phyloP scores from a whole-genome alignment of 2,113 vertebrate genomes.

The Rissa tridactyla region DNA sequence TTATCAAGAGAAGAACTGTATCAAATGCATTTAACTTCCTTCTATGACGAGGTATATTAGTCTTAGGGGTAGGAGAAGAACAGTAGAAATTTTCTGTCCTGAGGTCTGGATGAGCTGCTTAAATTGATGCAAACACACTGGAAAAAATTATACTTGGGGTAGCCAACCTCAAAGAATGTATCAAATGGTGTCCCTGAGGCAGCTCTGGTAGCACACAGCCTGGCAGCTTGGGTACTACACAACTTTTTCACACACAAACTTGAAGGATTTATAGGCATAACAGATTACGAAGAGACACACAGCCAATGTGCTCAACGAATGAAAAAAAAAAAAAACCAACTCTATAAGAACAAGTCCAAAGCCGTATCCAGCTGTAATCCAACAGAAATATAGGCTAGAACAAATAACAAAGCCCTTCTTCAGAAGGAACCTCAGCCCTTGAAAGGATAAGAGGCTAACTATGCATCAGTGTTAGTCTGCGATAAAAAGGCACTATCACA shows the following conservation, averaged over 20 bases:
- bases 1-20: not conserved
- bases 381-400: not conserved
- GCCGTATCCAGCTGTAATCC: not conserved
- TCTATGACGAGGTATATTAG: not conserved
- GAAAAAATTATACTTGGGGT: not conserved
- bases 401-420: not conserved
- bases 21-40: constrained; percentile 20
- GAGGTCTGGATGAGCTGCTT: not conserved
- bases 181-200: not conserved
- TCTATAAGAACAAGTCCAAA: not conserved
- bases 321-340: not conserved
- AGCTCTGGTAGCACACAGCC: not conserved
- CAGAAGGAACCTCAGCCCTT: not conserved
- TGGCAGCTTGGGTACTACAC: not conserved
- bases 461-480: not conserved
- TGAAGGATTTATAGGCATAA: not conserved
- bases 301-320: not conserved
- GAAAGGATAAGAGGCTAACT: not conserved
- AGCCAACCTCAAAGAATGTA: not conserved
- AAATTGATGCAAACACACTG: not conserved
- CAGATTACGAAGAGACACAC: not conserved
- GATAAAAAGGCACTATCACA: not conserved
- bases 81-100: not conserved
- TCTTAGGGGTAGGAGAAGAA: not conserved
- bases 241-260: not conserved